Evolutionary conservation across 2,888 invertebrate genomes (phyloP), one percentile per base, ranked within the genome.

Genomic region (Ophonus ardosiacus): DNA sequence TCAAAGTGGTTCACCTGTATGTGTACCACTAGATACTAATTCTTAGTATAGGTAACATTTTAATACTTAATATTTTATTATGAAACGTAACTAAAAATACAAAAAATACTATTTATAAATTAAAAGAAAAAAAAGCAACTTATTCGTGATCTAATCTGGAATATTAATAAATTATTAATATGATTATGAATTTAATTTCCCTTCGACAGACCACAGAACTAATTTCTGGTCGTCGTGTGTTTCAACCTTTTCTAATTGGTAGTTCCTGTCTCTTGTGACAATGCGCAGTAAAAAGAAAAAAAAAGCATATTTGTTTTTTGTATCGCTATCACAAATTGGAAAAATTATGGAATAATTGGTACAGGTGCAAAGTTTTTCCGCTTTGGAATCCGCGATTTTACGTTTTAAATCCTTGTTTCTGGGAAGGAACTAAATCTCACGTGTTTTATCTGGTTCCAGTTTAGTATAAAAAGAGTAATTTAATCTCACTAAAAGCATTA

Each of bases 401-500:
- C 18, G n/a, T 68, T 31, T 68, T 68, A 31, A n/a, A 13, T n/a
- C 24, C 31, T 68, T 31, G 31, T 68, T 24, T 18, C 63, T 63
- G 68, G 68, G 38, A 7, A 63, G 63, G 63, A 21, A 21, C 74
- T 40, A 78, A 78, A 78, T 84, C 76, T 76, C 76, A 51, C 78
- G 76, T 84, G 51, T 84, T 83, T 84, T 84, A 84, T 84, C 84
- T 40, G 63, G 63, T 24, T 61, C 78, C 76, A 38, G 63, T 84
- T 76, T 43, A 76, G 84, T 84, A 84, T 63, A 84, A 84, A 84
- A 84, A 84, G 78, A 76, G 84, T 84, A 84, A 84, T 84, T 84
- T 84, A 84, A 84, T 84, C 84, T 78, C 65, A 84, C 84, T 84
- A 84, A 84, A 84, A 84, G 84, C 84, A 84, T 76, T 84, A 84